Base-by-base conservation (phyloP, 2,797 vertebrate genomes). In the Sparidentex hasta region DNA sequence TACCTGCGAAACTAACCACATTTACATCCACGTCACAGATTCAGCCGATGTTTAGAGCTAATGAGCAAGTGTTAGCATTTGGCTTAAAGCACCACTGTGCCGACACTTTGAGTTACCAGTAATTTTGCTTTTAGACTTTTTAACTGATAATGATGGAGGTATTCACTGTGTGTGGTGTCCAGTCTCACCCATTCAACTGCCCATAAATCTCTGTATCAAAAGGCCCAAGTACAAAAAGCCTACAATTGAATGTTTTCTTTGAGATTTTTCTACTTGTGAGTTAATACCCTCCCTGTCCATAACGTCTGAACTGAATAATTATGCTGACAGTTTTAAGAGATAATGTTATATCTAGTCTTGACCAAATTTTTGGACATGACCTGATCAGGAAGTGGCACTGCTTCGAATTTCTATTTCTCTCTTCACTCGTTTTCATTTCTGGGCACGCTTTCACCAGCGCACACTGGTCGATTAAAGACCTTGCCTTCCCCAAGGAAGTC, bases 401-500 rank as follows among this genome's bases (percentile, higher is more conserved):
- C 7, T 59, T 29, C 50, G 51, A 43, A 5, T 51, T 77, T 14
- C 9, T 8, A 29, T 18, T 55, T 7, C 9, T 5, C 4, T 25
- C 18, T 18, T 57, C 7, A 18, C 61, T 16, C 13, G 73, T 74
- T 71, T 16, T 48, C 25, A 51, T 82, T 74, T 55, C 23, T 48
- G n/a, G 3, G n/a, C 2, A 46, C 33, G 23, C 25, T 63, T 69
- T 71, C n/a, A 62, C 17, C 52, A 33, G 33, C 62, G 56, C 47
- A 18, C 21, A 51, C 29, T 23, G 65, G 48, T 74, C 17, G 16
- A 43, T 48, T 62, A 7, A 57, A 76, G 52, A 57, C 21, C 50
- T 71, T 64, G 9, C 48, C 51, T 47, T 66, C 75, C 7, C n/a
- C 18, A 38, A 38, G 76, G 48, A 64, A 56, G 12, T 62, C 70